Evolutionary conservation across 2,888 invertebrate genomes (phyloP).

Genomic region (Pterostichus niger): DNA sequence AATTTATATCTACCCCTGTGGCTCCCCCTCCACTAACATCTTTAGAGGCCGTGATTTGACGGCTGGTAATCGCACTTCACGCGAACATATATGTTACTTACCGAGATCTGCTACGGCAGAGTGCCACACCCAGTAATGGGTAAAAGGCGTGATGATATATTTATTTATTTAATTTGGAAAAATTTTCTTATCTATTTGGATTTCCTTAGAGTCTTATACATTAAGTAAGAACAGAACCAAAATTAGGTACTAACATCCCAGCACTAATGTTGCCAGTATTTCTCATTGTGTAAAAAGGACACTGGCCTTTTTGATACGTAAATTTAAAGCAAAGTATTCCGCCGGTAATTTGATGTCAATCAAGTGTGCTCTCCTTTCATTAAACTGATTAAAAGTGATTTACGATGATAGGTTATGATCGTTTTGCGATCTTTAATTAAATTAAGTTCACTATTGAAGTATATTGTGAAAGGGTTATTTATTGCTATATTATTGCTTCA

Average conservation of each 20-base stretch:
- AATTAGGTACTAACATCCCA: background rate
- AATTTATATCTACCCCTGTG: no score
- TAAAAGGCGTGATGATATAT: no score
- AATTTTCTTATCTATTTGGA: no score
- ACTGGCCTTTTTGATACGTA: conserved; percentile 49
- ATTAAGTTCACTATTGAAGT: conserved; percentile 24
- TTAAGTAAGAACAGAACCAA: no score
- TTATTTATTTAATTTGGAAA: no score
- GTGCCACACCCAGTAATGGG: no score
- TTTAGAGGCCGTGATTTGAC: no score
- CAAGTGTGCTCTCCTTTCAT: conserved; percentile 52
- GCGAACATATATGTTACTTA: no score
- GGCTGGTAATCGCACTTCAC: no score
- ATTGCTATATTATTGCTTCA: conserved; percentile 40
- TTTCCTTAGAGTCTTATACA: no score
- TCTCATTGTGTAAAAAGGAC: conserved; percentile 40
- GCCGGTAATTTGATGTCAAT: conserved; percentile 49
- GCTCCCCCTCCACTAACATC: no score
- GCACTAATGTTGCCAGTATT: background rate
- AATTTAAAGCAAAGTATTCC: conserved; percentile 39
- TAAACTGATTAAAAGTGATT: conserved; percentile 59
- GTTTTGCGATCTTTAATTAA: conserved; percentile 56
- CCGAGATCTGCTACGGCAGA: no score
- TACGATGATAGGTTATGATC: conserved; percentile 60
- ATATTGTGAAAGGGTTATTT: conserved; percentile 53